Evolutionary conservation across 2,888 invertebrate genomes (phyloP), one percentile per base, ranked within the genome.

Genomic region (Caenorhabditis uteleia): DNA sequence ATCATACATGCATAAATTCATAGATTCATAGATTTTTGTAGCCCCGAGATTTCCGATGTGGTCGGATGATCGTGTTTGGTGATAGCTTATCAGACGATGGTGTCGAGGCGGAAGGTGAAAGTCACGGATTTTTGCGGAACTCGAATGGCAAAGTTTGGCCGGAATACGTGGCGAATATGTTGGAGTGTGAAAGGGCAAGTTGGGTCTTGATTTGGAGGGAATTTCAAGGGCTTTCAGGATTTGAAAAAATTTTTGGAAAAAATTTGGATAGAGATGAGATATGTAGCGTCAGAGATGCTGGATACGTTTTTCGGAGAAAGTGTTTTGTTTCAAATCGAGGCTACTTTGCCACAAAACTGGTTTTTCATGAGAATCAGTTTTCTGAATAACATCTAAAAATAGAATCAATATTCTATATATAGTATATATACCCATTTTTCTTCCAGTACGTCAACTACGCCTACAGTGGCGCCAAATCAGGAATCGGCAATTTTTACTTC

Each of bases 51-150:
- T 74, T 77, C 25, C 66, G 73, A 7, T 78, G 78, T 45, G 59
- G 66, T n/a, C 51, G 68, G 18, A 33, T 78, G 21, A 56, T 78
- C 4, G 72, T 77, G 0, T 78, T 78, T 49, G 78, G 78, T 0
- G 77, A 78, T 54, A 74, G 74, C 8, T 44, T 78, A 14, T 72
- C 77, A 3, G 78, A 78, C 33, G 77, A 78, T 26, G 78, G 78
- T 20, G 73, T 74, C 1, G 78, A 78, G 40, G 75, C 70, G 1
- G 71, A 68, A 20, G 74, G 69, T 14, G 70, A 68, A 36, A 60
- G 60, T 36, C 68, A 73, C 20, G 73, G 73, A 10, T 73, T 68
- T 43, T 29, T 56, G n/a, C 36, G 77, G 12, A 77, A 77, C 31
- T 65, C 68, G 20, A 78, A 78, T 48, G 78, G 78, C 6, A 73